Base-by-base conservation (phyloP, 2,888 invertebrate genomes). In the Drosophila monieri region DNA sequence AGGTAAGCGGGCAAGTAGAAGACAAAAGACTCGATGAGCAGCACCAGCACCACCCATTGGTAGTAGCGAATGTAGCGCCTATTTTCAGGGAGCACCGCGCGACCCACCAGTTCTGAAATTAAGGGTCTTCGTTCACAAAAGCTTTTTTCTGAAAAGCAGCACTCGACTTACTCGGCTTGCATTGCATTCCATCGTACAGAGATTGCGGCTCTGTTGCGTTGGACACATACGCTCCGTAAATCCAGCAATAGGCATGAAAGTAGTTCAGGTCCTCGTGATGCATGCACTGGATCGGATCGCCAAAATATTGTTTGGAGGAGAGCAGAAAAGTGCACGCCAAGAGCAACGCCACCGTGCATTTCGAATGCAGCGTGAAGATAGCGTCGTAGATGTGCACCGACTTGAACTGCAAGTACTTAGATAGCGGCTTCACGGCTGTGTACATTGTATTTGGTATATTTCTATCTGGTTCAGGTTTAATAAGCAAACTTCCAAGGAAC, bases 301-400 rank as follows among this genome's bases (percentile, higher is more conserved):
- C 97, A 80, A 97, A 96, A 91, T 96, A 96, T 90, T 97, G 96
- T 85, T 95, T 95, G 12, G 96, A 94, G 23, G 96, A 95, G 46
- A 97, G 94, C 79, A 97, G 89, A 80, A 96, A 91, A 1, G 95
- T 95, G 90, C 95, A 96, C 23, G 95, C 93, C 41, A 96, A 92
- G 66, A 97, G 91, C 86, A 96, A 93, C 52, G 95, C 93, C 51
- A 95, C 94, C 0, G 96, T 95, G 35, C 94, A 93, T 88, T 94
- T 91, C 0, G 95, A 95, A 90, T 96, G 96, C 88, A 96, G 92
- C 46, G 94, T 94, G 89, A 96, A 96, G 8, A 95, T 93, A 80
- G 94, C 94, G 89, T 96, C 96, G 88, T 96, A 96, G n/a, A 94
- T 95, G 81, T 94, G 94, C 58, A 95, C 93, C 67, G 93, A 93